phyloP scores from a whole-genome alignment of 2,888 invertebrate species.

The Cantharis nigra region DNA sequence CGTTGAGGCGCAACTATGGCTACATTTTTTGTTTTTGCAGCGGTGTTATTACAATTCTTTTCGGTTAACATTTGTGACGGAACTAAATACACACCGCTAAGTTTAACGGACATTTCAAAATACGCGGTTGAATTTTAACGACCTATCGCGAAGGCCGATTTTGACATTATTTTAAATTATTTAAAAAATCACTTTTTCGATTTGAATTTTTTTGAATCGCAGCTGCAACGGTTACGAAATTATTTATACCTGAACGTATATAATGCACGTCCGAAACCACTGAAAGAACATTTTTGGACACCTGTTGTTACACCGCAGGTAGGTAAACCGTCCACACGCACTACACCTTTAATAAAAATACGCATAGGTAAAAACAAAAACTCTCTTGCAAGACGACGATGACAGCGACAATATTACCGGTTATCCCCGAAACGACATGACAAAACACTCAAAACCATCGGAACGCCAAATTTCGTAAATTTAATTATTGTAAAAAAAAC shows the following conservation, averaged over 20 bases:
- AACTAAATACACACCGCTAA: conserved; percentile 47
- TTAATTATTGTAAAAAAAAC: background rate
- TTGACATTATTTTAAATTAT: background rate
- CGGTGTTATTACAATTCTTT: conserved; percentile 36
- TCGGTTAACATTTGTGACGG: conserved; percentile 46
- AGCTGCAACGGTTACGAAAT: background rate
- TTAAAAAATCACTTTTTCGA: background rate
- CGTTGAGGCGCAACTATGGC: conserved; percentile 73
- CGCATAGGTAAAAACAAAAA: conserved; percentile 2
- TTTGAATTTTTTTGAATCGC: background rate
- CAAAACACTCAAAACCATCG: background rate
- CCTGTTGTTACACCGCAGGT: conserved; percentile 25
- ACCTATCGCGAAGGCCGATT: background rate
- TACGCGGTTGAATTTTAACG: background rate
- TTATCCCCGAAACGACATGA: background rate
- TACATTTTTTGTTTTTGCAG: conserved; percentile 60
- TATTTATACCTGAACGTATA: background rate
- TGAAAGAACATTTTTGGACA: conserved; percentile 18
- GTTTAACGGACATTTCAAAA: conserved; percentile 45
- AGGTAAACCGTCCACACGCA: conserved; percentile 25
- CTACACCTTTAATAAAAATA: conserved; percentile 17
- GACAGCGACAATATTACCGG: background rate
- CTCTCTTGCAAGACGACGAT: background rate
- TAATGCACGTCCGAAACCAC: conserved; percentile 19
- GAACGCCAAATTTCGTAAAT: conserved; percentile 1